Conservation (phyloP, 1,140 invertebrate species). For the Protaetia brevitarsis region DNA sequence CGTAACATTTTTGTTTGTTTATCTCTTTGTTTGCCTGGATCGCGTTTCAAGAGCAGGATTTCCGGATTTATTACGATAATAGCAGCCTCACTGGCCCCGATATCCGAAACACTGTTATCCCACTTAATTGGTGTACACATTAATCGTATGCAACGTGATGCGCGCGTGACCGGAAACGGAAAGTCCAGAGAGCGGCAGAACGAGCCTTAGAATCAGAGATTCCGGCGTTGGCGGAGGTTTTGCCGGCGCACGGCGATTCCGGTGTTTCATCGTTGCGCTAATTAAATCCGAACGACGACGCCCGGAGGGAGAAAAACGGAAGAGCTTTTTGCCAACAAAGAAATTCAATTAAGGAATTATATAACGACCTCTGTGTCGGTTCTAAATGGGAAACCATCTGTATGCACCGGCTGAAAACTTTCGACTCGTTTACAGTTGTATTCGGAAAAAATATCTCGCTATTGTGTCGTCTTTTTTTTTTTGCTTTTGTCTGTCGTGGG, state of each 20-base stretch:
- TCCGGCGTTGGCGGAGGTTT: too few relatives aligned
- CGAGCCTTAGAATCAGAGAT: too few relatives aligned
- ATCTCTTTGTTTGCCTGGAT: too few relatives aligned
- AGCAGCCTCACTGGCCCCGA: too few relatives aligned
- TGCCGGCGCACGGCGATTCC: too few relatives aligned
- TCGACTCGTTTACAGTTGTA: slow-evolving; percentile 10
- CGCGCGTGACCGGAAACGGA: background rate
- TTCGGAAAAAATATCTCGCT: background rate
- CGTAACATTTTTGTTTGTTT: too few relatives aligned
- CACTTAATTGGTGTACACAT: background rate
- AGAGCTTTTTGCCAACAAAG: slow-evolving; percentile 16
- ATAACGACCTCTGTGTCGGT: background rate
- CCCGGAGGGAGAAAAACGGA: background rate
- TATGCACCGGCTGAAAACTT: background rate
- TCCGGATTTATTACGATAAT: too few relatives aligned
- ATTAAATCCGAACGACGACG: too few relatives aligned
- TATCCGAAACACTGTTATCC: background rate
- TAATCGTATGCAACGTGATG: background rate
- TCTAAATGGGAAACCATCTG: slow-evolving; percentile 2
- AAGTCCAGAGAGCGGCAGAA: too few relatives aligned
- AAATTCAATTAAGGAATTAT: slow-evolving; percentile 19
- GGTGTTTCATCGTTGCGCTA: too few relatives aligned
- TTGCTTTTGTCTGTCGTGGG: background rate
- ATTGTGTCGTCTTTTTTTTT: background rate
- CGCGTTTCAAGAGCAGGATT: too few relatives aligned